Evolutionary conservation across 2,113 vertebrate species (phyloP).

Genomic region (Solea solea): DNA sequence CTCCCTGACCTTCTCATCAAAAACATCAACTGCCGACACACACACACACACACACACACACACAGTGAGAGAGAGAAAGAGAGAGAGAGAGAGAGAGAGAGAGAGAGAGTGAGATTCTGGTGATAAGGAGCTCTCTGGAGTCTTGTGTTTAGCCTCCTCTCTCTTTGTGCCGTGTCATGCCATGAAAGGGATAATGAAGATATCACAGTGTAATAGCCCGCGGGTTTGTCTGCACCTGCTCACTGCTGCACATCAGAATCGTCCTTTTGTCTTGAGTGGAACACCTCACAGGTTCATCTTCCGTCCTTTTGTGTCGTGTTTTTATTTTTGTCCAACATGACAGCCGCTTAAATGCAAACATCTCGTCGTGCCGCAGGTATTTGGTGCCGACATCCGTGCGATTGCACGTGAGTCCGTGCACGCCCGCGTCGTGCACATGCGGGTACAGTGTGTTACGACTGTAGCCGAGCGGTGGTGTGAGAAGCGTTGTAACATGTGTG

Average conservation of each 20-base stretch:
- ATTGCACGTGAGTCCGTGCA: conserved; percentile 32
- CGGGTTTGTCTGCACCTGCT: conserved; percentile 61
- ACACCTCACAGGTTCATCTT: conserved; percentile 29
- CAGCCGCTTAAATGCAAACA: conserved; percentile 1
- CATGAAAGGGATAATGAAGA: conserved; percentile 63
- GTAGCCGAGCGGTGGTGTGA: conserved; percentile 50
- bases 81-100: no score
- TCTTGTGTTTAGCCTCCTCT: conserved; percentile 50
- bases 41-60: conserved; percentile 30
- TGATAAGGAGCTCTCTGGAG: conserved; percentile 60
- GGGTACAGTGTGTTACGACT: conserved; percentile 51
- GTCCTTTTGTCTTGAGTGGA: conserved; percentile 43
- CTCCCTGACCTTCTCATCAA: conserved; percentile 77
- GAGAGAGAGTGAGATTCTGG: conserved; percentile 39
- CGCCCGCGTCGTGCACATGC: conserved; percentile 4
- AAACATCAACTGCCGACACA: conserved; percentile 48
- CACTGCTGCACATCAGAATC: conserved; percentile 28
- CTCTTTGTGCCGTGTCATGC: conserved; percentile 55
- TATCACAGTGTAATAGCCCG: conserved; percentile 55
- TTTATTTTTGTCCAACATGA: conserved; percentile 2
- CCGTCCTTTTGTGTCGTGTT: neutral
- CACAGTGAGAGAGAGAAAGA: neutral
- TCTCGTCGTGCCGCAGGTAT: conserved; percentile 44
- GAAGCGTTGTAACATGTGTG: conserved; percentile 51
- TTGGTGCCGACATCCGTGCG: conserved; percentile 16